A percentile compares a stretch with the other conserved stretches of the same genome.
phyloP scores from a whole-genome alignment of 2,113 vertebrate species.

The Dasypus novemcinctus region DNA sequence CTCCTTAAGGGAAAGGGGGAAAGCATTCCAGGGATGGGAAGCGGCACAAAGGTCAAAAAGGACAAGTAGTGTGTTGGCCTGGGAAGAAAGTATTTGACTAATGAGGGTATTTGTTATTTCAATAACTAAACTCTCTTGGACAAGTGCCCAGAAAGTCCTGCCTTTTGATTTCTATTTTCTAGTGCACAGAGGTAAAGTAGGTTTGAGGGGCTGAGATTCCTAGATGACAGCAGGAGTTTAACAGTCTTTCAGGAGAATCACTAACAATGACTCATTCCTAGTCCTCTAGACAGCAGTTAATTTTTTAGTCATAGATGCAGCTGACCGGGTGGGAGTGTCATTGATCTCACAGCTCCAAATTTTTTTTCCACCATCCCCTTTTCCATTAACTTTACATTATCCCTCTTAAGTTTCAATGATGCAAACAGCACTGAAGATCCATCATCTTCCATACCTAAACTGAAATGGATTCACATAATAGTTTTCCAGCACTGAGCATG shows the following conservation, averaged over 20 bases:
- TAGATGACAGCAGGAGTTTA: background rate
- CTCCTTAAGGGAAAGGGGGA: background rate
- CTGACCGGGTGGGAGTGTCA: background rate
- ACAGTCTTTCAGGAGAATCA: conserved; percentile 33
- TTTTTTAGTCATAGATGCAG: conserved; percentile 43
- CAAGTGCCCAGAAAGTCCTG: conserved; percentile 32
- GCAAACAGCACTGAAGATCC: conserved; percentile 36
- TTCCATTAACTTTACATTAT: conserved; percentile 7
- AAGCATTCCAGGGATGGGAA: background rate
- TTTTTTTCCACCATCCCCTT: background rate
- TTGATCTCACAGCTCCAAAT: background rate
- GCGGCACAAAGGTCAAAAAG: background rate
- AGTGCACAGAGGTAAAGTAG: background rate
- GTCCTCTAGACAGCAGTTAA: background rate
- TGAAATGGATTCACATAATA: conserved; percentile 70
- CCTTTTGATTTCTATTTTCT: conserved; percentile 28
- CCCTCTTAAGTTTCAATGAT: conserved; percentile 47
- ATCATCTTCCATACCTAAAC: conserved; percentile 62
- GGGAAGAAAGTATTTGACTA: background rate
- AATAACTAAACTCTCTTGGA: conserved; percentile 37
- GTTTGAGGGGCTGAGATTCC: background rate
- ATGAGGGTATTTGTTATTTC: conserved; percentile 39
- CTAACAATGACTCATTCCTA: conserved; percentile 16
- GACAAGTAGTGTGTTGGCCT: background rate
- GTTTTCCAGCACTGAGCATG: conserved; percentile 70